A percentile compares a stretch with the other conserved stretches of the same genome.
phyloP scores from a whole-genome alignment of 1,140 invertebrate species.

The Thaumetopoea pityocampa region DNA sequence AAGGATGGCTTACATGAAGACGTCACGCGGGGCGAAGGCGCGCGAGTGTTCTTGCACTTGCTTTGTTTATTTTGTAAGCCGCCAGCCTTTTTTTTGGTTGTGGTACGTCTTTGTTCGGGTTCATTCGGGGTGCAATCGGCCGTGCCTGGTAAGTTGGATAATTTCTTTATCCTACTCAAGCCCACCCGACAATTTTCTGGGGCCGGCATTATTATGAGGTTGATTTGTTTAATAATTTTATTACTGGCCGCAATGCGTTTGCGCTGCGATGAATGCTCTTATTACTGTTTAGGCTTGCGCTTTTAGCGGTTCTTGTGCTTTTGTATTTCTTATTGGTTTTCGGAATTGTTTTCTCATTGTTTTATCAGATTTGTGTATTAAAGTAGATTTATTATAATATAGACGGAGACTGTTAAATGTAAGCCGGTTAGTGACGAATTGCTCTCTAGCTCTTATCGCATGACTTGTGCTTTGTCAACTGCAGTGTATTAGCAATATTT shows the following conservation, averaged over 20 bases:
- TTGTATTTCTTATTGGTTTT: conserved; percentile 21
- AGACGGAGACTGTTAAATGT: conserved; percentile 5
- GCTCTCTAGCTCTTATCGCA: too few species aligned
- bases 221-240: conserved; percentile 75
- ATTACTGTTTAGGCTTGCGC: conserved; percentile 34
- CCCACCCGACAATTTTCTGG: conserved; percentile 70
- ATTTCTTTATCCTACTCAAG: conserved; percentile 68
- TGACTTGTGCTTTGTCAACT: too few species aligned
- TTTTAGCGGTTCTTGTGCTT: conserved; percentile 25
- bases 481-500: too few species aligned
- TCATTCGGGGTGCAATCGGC: conserved; percentile 51
- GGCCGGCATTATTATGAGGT: conserved; percentile 64
- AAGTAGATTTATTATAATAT: conserved; percentile 14
- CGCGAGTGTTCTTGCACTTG: conserved; percentile 68
- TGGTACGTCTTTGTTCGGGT: conserved; percentile 70
- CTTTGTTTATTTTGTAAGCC: conserved; percentile 68
- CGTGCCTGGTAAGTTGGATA: conserved; percentile 65
- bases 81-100: conserved; percentile 53
- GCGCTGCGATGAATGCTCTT: conserved; percentile 43
- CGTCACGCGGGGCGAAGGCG: conserved; percentile 63
- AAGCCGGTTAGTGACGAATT: conserved; percentile 8
- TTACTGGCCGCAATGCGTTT: conserved; percentile 52
- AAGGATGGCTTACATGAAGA: conserved; percentile 63
- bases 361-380: conserved; percentile 19
- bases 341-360: conserved; percentile 25